Percentiles rank a stretch among this genome's conserved stretches.
Conservation (phyloP, 2,888 invertebrate species). For the Oxycera nigricornis region DNA sequence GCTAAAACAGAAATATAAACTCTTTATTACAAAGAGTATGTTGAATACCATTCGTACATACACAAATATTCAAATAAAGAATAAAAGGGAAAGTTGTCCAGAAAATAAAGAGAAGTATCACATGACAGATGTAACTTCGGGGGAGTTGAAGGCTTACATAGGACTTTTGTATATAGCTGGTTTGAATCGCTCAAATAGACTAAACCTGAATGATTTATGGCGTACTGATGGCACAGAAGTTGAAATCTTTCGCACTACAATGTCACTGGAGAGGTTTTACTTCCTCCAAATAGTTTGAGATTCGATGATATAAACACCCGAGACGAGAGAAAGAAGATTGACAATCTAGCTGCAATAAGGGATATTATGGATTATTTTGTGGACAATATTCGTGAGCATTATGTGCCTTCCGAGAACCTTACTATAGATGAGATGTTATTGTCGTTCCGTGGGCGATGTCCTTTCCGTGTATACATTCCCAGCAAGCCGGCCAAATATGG, state of each 20-base stretch:
- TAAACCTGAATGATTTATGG: constrained; percentile 8
- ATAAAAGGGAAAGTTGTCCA: not conserved
- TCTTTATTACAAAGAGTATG: not conserved
- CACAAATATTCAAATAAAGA: not conserved
- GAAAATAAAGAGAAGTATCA: not conserved
- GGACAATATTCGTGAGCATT: not conserved
- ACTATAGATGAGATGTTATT: constrained; percentile 21
- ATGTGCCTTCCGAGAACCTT: not conserved
- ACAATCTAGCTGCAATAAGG: not conserved
- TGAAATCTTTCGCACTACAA: not conserved
- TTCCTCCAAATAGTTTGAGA: constrained; percentile 3
- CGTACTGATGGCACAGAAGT: constrained; percentile 15
- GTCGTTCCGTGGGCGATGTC: constrained; percentile 1
- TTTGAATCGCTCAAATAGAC: not conserved
- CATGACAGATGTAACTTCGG: not conserved
- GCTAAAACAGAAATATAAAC: too few species aligned
- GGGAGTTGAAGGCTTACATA: not conserved
- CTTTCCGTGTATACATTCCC: constrained; percentile 18
- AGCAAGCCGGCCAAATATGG: constrained; percentile 32
- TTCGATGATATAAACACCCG: constrained; percentile 1
- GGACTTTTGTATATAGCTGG: not conserved
- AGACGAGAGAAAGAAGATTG: not conserved
- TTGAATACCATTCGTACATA: not conserved
- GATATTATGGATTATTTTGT: not conserved
- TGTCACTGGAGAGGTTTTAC: constrained; percentile 7